These are phyloP conservation scores for Magallana ariakensis DNA, from an alignment of 1,140 invertebrate species.

Conservation along the genomic window DNA sequence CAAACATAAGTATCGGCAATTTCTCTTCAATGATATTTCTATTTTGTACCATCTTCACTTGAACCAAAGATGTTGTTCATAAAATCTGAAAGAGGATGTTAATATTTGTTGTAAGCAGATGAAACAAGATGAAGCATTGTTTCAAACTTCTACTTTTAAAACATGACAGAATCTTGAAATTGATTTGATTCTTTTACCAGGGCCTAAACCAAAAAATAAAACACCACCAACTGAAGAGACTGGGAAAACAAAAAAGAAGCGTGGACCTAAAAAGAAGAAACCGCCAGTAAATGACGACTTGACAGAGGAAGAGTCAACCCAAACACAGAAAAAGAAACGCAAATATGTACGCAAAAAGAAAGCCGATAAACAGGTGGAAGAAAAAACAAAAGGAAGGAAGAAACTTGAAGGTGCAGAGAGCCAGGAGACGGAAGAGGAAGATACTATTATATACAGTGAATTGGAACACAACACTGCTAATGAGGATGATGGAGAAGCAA, in stretches of 20 bases:
- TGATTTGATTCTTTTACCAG: constrained; percentile 21
- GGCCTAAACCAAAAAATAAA: constrained; percentile 49
- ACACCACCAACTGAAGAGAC: constrained; percentile 53
- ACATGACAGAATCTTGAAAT: background rate
- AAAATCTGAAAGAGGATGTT: too few relatives aligned
- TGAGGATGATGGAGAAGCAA: constrained; percentile 44
- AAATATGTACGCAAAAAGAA: constrained; percentile 54
- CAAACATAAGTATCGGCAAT: too few relatives aligned
- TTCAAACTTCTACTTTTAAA: too few relatives aligned
- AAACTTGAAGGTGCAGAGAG: constrained; percentile 37
- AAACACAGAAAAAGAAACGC: constrained; percentile 55
- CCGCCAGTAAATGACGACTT: background rate
- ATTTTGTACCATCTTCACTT: too few relatives aligned
- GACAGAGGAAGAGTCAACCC: constrained; percentile 47
- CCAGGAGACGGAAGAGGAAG: constrained; percentile 44
- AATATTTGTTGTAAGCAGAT: too few relatives aligned
- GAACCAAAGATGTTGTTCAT: too few relatives aligned
- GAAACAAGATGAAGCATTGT: too few relatives aligned
- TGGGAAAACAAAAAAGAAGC: constrained; percentile 60
- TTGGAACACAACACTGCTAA: constrained; percentile 56
- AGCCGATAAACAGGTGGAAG: constrained; percentile 37
- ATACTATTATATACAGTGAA: constrained; percentile 52
- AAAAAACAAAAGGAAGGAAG: constrained; percentile 45
- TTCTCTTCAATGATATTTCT: too few relatives aligned
- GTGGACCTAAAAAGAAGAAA: constrained; percentile 59